Evolutionary conservation across 2,113 vertebrate genomes (phyloP).

Genomic region (Zosterops lateralis): DNA sequence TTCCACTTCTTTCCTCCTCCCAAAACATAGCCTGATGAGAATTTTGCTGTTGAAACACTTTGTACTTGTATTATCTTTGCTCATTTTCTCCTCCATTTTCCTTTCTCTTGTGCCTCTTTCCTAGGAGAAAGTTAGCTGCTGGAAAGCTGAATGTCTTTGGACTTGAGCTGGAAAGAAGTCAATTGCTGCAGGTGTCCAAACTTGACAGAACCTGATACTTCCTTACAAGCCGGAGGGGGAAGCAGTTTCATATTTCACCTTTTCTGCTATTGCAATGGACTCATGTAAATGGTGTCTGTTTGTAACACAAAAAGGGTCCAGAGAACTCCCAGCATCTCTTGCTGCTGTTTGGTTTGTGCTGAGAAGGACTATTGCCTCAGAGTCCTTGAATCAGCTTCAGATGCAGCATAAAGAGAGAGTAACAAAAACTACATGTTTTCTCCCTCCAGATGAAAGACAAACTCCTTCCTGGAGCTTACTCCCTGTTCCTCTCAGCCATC

Average conservation of each 20-base stretch:
- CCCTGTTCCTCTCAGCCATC: not conserved
- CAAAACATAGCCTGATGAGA: not conserved
- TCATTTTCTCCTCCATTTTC: not conserved
- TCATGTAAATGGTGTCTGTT: not conserved
- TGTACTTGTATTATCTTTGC: not conserved
- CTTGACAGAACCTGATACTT: not conserved
- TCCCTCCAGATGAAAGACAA: not conserved
- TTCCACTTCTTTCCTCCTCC: not conserved
- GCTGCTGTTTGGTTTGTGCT: not conserved
- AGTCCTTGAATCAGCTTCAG: not conserved
- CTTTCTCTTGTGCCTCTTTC: not conserved
- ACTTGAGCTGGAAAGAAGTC: conserved; percentile 4
- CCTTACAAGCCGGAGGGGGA: not conserved
- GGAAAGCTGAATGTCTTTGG: not conserved
- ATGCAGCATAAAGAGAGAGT: not conserved
- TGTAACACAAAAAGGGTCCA: not conserved
- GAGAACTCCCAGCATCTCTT: not conserved
- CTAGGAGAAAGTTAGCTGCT: not conserved
- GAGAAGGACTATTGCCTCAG: not conserved
- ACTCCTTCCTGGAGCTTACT: not conserved
- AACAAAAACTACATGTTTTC: not conserved
- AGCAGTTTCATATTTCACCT: not conserved
- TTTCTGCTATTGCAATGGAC: not conserved
- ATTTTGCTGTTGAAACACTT: not conserved
- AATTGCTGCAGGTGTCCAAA: conserved; percentile 20